Percentiles rank a stretch among this genome's conserved stretches.
Conservation (phyloP, 2,113 vertebrate genomes). For the Delphinus delphis region DNA sequence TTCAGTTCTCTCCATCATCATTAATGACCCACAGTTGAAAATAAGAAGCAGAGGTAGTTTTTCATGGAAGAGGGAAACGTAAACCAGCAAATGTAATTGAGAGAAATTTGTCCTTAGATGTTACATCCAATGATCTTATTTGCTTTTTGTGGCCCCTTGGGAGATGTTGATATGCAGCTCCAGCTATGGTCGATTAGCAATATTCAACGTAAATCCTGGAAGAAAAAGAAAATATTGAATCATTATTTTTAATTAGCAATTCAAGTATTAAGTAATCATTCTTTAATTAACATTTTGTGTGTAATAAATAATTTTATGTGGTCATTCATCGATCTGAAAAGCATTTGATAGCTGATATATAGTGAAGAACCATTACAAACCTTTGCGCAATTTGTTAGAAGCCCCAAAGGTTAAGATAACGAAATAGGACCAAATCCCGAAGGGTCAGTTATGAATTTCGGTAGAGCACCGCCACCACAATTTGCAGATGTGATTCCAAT, state of each 20-base stretch:
- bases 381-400: not conserved
- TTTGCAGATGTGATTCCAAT: conserved; percentile 58
- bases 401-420: not conserved
- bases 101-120: not conserved
- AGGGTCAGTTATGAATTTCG: conserved; percentile 38
- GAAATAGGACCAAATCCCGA: not conserved
- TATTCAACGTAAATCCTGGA: not conserved
- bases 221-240: not conserved
- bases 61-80: not conserved
- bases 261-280: not conserved
- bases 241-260: not conserved
- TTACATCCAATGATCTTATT: not conserved
- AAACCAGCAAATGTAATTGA: not conserved
- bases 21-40: not conserved
- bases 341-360: not conserved
- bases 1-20: not conserved
- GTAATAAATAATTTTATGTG: not conserved
- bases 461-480: conserved; percentile 77
- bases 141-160: not conserved
- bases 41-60: not conserved
- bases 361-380: not conserved
- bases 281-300: not conserved
- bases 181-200: not conserved
- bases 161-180: not conserved
- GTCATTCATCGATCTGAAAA: not conserved